These are phyloP conservation scores for Chaenodraco wilsoni DNA, from an alignment of 2,797 vertebrate species.

Conservation along the genomic window DNA sequence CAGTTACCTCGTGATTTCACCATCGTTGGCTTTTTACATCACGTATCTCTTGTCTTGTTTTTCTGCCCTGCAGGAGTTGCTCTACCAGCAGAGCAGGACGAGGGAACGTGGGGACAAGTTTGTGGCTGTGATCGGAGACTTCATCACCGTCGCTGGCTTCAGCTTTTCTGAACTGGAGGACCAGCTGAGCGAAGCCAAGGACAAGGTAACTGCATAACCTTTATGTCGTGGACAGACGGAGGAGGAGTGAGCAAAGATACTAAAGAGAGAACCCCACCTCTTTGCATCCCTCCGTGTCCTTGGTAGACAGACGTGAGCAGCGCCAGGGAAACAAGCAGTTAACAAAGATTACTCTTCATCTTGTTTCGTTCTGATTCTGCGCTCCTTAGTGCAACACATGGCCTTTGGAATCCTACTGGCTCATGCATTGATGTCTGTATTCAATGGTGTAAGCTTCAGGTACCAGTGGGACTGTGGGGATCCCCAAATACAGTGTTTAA, in stretches of 20 bases:
- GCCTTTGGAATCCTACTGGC: constrained; percentile 56
- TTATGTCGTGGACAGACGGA: constrained; percentile 14
- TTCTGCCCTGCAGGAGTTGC: constrained; percentile 86
- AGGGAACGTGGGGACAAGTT: constrained; percentile 91
- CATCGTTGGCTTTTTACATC: neutral
- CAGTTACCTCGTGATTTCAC: neutral
- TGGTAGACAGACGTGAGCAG: constrained; percentile 62
- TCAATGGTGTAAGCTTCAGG: constrained; percentile 49
- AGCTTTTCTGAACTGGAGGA: constrained; percentile 98
- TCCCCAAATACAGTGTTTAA: constrained; percentile 41
- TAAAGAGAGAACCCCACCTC: constrained; percentile 39
- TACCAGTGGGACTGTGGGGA: constrained; percentile 42
- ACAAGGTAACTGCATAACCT: constrained; percentile 87
- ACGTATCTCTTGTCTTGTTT: neutral
- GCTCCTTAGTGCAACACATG: constrained; percentile 25
- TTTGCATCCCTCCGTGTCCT: constrained; percentile 39
- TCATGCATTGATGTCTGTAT: constrained; percentile 45
- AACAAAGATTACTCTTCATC: neutral
- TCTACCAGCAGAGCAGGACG: constrained; percentile 90
- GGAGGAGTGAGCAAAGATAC: constrained; percentile 30
- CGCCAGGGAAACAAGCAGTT: neutral
- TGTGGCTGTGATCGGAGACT: constrained; percentile 94
- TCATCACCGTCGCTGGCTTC: constrained; percentile 98
- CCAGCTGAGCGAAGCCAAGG: constrained; percentile 91
- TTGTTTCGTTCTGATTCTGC: constrained; percentile 46